Base-by-base conservation (phyloP, 2,888 invertebrate species). In the Petrolisthes manimaculis region DNA sequence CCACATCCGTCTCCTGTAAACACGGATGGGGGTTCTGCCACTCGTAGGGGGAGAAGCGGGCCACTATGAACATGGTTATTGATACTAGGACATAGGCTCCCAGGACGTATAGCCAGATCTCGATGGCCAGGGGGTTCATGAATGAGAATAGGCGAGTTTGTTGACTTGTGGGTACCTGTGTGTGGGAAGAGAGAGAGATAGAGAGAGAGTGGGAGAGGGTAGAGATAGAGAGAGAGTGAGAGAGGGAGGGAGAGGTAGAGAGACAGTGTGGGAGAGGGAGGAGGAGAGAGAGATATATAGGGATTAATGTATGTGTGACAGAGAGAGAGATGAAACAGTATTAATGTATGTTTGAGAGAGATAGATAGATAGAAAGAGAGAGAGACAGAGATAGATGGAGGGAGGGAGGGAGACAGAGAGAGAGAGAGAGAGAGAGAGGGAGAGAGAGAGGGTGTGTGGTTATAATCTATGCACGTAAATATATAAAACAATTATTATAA, bases 81-180 rank as follows among this genome's bases (percentile, higher is more conserved):
- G 96, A 96, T 75, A 97, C 97, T 78, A 96, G 94, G 85, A 97
- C 94, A 93, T 97, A 97, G 61, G 97, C 96, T 0, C 95, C 95
- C 86, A 96, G 93, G 78, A 96, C 96, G 93, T 96, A 96, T 87
- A 97, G 93, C 97, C 97, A 97, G 91, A 97, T 97, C 92, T 97
- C 96, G 91, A 96, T 95, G 3, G 96, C 96, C 91, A 97, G 93
- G 0, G 97, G 97, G 92, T 96, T 96, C 95, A 97, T 96, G 93
- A 97, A 97, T 69, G 96, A 96, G 93, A 97, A 97, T 51, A 95
- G 94, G 92, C 95, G 95, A 78, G 95, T 95, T 92, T 95, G 95
- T 92, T 95, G 95, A 92, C 94, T 95, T 92, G 95, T 95, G 84
- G 96, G 96, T 54, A 92, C 91, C 91, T 91, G 81, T n/a, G 69